Evolutionary conservation across 2,113 vertebrate species (phyloP).

Genomic region (Pelmatolapia mariae): DNA sequence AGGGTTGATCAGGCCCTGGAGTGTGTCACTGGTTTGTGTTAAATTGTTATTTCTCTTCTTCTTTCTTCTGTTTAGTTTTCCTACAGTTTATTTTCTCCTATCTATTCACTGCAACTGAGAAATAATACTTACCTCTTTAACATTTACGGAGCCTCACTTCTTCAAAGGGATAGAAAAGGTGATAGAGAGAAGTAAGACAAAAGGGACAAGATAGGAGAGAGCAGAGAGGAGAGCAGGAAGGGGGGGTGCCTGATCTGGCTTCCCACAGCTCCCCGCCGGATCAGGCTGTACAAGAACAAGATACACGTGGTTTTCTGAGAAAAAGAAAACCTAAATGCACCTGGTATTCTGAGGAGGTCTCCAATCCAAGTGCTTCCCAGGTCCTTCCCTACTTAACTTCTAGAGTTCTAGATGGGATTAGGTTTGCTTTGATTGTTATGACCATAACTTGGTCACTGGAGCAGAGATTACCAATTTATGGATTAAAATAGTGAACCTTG

Average conservation of each 20-base stretch:
- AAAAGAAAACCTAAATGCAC: neutral
- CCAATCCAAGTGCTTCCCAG: neutral
- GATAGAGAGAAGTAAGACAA: rapidly evolving
- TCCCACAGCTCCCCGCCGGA: neutral
- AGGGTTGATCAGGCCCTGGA: neutral
- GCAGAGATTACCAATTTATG: neutral
- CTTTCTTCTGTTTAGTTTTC: neutral
- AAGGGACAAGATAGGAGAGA: neutral
- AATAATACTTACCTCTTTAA: neutral
- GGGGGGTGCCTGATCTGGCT: neutral
- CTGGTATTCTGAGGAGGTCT: neutral
- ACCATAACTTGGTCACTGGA: neutral
- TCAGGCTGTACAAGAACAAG: neutral
- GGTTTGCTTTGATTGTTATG: neutral
- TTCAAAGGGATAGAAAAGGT: neutral
- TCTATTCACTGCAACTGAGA: neutral
- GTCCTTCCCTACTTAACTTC: neutral
- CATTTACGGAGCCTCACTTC: neutral
- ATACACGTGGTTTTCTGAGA: neutral
- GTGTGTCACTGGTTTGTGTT: neutral
- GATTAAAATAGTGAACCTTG: neutral
- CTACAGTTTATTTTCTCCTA: neutral
- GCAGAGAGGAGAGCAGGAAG: neutral
- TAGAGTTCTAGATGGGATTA: neutral
- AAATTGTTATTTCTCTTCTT: neutral